Percentiles rank a stretch among this genome's conserved stretches.
phyloP scores from a whole-genome alignment of 2,888 invertebrate species.

The Biston stratarius region DNA sequence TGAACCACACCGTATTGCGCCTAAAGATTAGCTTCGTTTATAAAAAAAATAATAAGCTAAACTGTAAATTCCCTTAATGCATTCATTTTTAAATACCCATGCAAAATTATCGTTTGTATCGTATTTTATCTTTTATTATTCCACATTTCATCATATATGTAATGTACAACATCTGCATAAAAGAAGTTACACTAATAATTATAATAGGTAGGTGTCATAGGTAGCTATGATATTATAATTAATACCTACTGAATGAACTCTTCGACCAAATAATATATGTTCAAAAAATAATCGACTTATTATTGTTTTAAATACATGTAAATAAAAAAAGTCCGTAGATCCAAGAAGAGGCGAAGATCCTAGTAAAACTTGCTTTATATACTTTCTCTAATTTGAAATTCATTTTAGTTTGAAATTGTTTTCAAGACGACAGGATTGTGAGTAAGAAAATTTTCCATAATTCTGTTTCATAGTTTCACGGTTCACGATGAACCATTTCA shows the following conservation, averaged over 20 bases:
- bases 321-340: too few species aligned
- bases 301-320: too few species aligned
- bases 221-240: too few species aligned
- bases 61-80: background rate
- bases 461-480: constrained; percentile 55
- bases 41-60: background rate
- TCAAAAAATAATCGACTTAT: too few species aligned
- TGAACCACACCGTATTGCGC: constrained; percentile 65
- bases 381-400: constrained; percentile 24
- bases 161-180: too few species aligned
- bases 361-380: background rate
- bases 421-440: constrained; percentile 36
- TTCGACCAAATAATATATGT: too few species aligned
- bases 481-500: constrained; percentile 53
- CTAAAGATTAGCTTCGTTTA: constrained; percentile 57
- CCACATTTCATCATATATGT: too few species aligned
- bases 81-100: background rate
- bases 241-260: too few species aligned
- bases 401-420: constrained; percentile 34
- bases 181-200: too few species aligned
- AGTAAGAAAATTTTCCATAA: constrained; percentile 45
- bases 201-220: too few species aligned
- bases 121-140: background rate
- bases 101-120: background rate
- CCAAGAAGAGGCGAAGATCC: background rate